These are phyloP conservation scores for Callipepla squamata DNA, from an alignment of 2,113 vertebrate genomes.

Conservation along the genomic window DNA sequence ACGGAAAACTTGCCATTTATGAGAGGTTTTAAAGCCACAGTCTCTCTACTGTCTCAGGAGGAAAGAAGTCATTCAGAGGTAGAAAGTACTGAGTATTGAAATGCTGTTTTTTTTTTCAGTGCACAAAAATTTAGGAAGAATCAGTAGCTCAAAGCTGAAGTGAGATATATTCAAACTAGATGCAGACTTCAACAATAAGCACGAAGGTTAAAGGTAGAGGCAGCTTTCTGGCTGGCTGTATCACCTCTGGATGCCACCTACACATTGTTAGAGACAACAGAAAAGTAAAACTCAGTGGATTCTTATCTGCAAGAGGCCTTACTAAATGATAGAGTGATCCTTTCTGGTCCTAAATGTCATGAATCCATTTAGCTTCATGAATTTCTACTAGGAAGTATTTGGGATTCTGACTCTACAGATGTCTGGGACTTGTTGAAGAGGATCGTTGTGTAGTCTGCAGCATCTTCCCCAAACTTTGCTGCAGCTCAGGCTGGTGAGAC, in stretches of 20 bases:
- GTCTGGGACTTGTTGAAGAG: neutral
- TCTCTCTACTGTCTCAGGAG: neutral
- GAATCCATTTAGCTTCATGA: neutral
- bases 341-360: neutral
- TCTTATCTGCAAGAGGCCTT: neutral
- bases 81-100: neutral
- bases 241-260: neutral
- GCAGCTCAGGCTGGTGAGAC: neutral
- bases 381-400: neutral
- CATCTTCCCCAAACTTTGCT: neutral
- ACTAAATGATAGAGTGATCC: neutral
- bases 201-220: neutral
- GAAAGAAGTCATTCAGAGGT: neutral
- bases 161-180: neutral
- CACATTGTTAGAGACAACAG: neutral
- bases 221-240: neutral
- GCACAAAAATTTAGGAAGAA: neutral
- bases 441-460: neutral
- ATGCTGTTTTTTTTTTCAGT: neutral
- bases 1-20: neutral
- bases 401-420: neutral
- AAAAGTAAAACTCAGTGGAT: neutral
- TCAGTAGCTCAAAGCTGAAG: neutral
- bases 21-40: neutral
- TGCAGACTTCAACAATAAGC: neutral